Evolutionary conservation across 1,140 invertebrate genomes (phyloP), one percentile per base, ranked within the genome.

Genomic region (Papilio polytes): DNA sequence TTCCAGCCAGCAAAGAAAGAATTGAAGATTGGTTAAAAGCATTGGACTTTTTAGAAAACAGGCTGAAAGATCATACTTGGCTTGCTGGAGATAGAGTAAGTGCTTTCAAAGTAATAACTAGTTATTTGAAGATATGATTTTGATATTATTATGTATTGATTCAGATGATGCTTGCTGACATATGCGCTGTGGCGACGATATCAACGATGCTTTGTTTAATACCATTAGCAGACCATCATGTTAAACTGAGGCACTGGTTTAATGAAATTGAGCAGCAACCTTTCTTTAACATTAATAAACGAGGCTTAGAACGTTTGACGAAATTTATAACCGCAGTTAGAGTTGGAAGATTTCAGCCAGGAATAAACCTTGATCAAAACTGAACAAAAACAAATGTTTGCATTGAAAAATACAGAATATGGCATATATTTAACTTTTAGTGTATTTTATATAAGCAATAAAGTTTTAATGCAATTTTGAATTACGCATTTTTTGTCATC

Each of bases 161-260:
- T 73, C 85, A 93, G 92, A 87, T 93, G 83, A 80, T 82, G n/a
- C 82, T 94, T 6, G 87, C 87, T 44, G 93, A 94, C 79, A 48
- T 94, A 9, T 93, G 91, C 74, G 84, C 86, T 36, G 87, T 85
- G 12, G 48, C 89, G 8, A 92, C 92, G 12, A 82, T 93, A 7
- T 88, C 87, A 20, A 91, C 93, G 10, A 56, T 92, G 46, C 80
- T 83, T 72, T 81, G 83, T 20, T 51, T 93, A 26, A 10, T 92
- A 8, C 87, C 89, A 3, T 53, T 87, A 48, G 77, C 81, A 53
- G 82, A 87, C 18, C 77, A 82, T 6, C 89, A 91, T 80, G 26
- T 41, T 26, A 86, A 83, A 56, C 22, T 94, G 12, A 59, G 85
- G 7, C 20, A 82, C 12, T 94, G 93, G 93, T 82, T 93, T 59